phyloP scores from a whole-genome alignment of 2,797 vertebrate genomes.

The Sphenopsis melanotis region DNA sequence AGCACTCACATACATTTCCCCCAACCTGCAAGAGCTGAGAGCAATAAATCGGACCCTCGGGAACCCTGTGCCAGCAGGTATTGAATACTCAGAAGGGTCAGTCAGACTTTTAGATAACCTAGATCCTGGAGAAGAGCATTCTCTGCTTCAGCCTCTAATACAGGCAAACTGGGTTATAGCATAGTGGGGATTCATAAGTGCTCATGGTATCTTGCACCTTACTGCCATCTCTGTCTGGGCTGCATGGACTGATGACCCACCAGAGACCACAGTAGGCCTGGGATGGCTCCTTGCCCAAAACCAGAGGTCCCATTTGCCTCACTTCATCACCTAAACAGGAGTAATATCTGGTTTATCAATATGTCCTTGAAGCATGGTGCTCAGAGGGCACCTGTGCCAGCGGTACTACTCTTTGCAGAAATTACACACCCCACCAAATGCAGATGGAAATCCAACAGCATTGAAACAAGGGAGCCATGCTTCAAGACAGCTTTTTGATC shows the following conservation, averaged over 20 bases:
- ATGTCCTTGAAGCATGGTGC: not conserved
- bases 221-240: not conserved
- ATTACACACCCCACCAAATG: not conserved
- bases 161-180: not conserved
- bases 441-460: not conserved
- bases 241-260: not conserved
- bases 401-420: not conserved
- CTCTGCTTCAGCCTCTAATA: not conserved
- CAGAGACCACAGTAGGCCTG: not conserved
- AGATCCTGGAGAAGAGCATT: not conserved
- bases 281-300: not conserved
- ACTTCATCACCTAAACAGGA: not conserved
- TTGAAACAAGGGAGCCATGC: not conserved
- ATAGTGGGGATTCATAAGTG: not conserved
- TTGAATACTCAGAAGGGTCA: not conserved
- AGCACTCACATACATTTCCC: constrained; percentile 82
- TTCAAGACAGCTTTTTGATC: not conserved
- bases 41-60: constrained; percentile 83
- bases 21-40: constrained; percentile 85
- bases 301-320: not conserved
- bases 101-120: not conserved
- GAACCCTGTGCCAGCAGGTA: constrained; percentile 81
- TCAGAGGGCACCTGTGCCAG: not conserved
- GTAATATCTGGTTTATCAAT: not conserved
- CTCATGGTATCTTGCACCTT: not conserved